A percentile compares a stretch with the other conserved stretches of the same genome.
Conservation (phyloP, 2,888 invertebrate species). For the Cheiracanthium punctorium region DNA sequence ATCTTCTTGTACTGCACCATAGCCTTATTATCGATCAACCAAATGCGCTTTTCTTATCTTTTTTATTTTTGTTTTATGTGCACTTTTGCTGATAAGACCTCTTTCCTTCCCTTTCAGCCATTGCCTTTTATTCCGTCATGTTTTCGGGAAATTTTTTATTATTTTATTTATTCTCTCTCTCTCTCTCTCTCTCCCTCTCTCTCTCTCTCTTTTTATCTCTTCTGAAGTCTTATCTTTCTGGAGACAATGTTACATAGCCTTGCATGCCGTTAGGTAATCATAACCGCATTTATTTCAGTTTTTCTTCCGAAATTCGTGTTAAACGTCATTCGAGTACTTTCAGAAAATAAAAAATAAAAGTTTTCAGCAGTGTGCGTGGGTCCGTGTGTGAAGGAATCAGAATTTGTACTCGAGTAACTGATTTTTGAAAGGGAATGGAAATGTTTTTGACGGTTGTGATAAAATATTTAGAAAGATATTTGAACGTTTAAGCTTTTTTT, state of each 20-base stretch:
- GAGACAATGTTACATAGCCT: slow-evolving; percentile 52
- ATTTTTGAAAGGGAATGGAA: background rate
- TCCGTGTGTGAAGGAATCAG: too few relatives aligned
- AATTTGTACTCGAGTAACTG: background rate
- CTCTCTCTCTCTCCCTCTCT: slow-evolving; percentile 45
- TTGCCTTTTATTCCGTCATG: slow-evolving; percentile 61
- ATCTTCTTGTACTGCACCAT: slow-evolving; percentile 61
- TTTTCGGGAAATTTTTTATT: slow-evolving; percentile 53
- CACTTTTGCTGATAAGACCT: slow-evolving; percentile 63
- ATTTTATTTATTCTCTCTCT: slow-evolving; percentile 47
- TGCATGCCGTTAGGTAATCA: slow-evolving; percentile 45
- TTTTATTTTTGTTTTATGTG: slow-evolving; percentile 66
- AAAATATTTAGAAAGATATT: too few relatives aligned
- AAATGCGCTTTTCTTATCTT: slow-evolving; percentile 51
- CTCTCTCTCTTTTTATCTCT: slow-evolving; percentile 56
- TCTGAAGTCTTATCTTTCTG: slow-evolving; percentile 50
- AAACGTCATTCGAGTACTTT: background rate
- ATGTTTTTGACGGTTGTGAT: too few relatives aligned
- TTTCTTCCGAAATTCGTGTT: slow-evolving; percentile 10
- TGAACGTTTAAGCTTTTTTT: too few relatives aligned
- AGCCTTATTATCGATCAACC: slow-evolving; percentile 67
- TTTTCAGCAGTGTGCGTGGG: too few relatives aligned
- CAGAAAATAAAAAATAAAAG: too few relatives aligned
- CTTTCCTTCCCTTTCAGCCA: slow-evolving; percentile 59
- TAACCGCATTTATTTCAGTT: slow-evolving; percentile 57